Percentiles rank a stretch among this genome's conserved stretches.
Evolutionary conservation across 2,113 vertebrate species (phyloP).

Genomic region (Chionodraco myersi): DNA sequence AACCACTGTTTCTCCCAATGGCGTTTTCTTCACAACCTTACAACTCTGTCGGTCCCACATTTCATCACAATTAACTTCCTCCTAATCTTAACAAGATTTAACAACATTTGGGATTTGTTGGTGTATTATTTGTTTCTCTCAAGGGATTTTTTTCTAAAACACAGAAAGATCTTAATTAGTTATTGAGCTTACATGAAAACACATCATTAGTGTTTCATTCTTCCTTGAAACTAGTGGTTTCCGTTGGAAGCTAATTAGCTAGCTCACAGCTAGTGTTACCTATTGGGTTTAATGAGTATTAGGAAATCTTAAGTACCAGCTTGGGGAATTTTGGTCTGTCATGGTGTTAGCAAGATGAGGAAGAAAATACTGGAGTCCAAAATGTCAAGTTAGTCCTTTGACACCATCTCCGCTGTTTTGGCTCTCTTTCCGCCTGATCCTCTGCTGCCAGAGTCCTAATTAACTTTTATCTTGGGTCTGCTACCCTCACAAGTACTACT

Average conservation of each 20-base stretch:
- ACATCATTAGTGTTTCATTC: constrained; percentile 48
- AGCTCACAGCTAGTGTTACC: constrained; percentile 8
- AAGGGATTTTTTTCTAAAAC: constrained; percentile 1
- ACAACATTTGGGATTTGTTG: constrained; percentile 7
- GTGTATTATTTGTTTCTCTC: constrained; percentile 14
- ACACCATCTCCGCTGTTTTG: constrained; percentile 32
- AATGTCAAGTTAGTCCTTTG: constrained; percentile 61
- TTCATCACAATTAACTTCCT: not conserved
- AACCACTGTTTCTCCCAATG: not conserved
- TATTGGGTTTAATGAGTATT: constrained; percentile 29
- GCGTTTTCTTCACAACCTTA: not conserved
- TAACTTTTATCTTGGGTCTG: constrained; percentile 62
- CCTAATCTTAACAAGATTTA: constrained; percentile 3
- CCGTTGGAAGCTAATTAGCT: constrained; percentile 46
- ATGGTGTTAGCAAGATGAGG: constrained; percentile 26
- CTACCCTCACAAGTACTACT: constrained; percentile 48
- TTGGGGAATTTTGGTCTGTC: constrained; percentile 7
- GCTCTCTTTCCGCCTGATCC: constrained; percentile 32
- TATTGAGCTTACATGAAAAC: constrained; percentile 43
- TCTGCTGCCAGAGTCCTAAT: constrained; percentile 58
- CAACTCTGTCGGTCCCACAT: not conserved
- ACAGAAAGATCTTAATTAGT: constrained; percentile 23
- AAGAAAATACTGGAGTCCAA: constrained; percentile 29
- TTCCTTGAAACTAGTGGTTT: constrained; percentile 31
- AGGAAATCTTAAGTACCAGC: constrained; percentile 14